Evolutionary conservation across 2,888 invertebrate genomes (phyloP).

Genomic region (Apotomis betuletana): DNA sequence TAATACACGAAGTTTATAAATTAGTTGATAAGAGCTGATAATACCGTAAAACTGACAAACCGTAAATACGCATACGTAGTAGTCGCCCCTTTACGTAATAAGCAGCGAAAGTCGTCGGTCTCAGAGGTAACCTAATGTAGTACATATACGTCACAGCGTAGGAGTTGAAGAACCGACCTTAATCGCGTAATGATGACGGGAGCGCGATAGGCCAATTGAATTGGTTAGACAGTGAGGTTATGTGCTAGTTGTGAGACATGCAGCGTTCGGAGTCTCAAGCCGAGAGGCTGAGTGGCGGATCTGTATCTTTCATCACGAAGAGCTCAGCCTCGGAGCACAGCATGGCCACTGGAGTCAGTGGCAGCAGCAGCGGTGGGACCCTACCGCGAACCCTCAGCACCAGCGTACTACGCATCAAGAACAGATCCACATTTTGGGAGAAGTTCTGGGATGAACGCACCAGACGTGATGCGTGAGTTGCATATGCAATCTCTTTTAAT

Average conservation of each 20-base stretch:
- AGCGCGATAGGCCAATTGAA: slow-evolving; percentile 43
- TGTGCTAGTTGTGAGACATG: slow-evolving; percentile 60
- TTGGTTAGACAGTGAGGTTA: slow-evolving; percentile 46
- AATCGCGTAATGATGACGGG: slow-evolving; percentile 51
- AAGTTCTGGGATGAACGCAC: slow-evolving; percentile 90
- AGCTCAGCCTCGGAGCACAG: slow-evolving; percentile 80
- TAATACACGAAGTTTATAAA: slow-evolving; percentile 58
- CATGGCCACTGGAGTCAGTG: slow-evolving; percentile 80
- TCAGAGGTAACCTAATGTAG: slow-evolving; percentile 45
- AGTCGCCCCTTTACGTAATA: slow-evolving; percentile 50
- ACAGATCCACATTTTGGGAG: slow-evolving; percentile 92
- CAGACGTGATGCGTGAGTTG: slow-evolving; percentile 86
- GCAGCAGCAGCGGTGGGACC: slow-evolving; percentile 76
- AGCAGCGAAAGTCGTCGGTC: slow-evolving; percentile 50
- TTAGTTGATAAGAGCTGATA: slow-evolving; percentile 60
- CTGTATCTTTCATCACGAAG: slow-evolving; percentile 69
- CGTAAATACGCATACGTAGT: slow-evolving; percentile 11
- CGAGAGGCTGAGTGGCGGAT: slow-evolving; percentile 77
- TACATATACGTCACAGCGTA: slow-evolving; percentile 45
- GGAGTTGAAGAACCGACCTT: slow-evolving; percentile 47
- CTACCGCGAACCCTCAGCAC: slow-evolving; percentile 90
- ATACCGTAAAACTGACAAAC: neutral
- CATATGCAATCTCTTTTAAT: slow-evolving; percentile 4
- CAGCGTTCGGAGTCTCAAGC: slow-evolving; percentile 84
- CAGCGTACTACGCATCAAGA: slow-evolving; percentile 90